phyloP scores from a whole-genome alignment of 2,113 vertebrate species.

The Ursus arctos region DNA sequence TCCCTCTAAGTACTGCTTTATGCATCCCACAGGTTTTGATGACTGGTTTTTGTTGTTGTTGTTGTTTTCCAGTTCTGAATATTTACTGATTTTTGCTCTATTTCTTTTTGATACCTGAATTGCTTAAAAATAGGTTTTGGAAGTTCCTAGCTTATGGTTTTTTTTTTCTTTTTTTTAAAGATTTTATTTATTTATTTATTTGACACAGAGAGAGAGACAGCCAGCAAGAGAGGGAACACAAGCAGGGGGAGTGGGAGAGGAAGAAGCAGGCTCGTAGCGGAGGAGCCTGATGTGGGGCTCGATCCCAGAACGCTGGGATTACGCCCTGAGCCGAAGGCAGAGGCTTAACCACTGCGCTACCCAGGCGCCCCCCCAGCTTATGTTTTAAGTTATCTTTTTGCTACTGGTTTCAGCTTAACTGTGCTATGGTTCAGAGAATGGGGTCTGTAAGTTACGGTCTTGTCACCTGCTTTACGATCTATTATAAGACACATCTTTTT shows the following conservation, averaged over 20 bases:
- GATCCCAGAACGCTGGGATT: no score
- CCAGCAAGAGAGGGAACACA: no score
- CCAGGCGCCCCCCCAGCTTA: neutral
- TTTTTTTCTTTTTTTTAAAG: no score
- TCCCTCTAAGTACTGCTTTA: constrained; percentile 36
- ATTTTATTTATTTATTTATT: no score
- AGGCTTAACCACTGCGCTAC: no score
- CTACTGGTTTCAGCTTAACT: neutral
- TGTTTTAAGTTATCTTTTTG: constrained; percentile 46
- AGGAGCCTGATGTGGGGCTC: no score
- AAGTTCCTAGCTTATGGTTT: constrained; percentile 50
- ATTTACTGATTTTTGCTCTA: constrained; percentile 43
- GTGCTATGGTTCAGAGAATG: neutral
- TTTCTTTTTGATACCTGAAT: constrained; percentile 60
- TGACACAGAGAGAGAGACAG: no score
- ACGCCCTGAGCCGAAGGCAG: no score
- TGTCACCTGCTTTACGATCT: constrained; percentile 26
- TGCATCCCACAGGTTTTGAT: constrained; percentile 18
- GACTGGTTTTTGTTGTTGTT: constrained; percentile 20
- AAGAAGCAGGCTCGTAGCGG: no score
- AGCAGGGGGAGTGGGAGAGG: no score
- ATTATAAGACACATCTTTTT: neutral
- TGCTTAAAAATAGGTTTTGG: constrained; percentile 56
- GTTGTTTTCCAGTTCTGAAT: constrained; percentile 32
- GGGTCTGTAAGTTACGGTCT: neutral